Conservation (phyloP, 2,113 vertebrate species). For the Hippolais icterina region DNA sequence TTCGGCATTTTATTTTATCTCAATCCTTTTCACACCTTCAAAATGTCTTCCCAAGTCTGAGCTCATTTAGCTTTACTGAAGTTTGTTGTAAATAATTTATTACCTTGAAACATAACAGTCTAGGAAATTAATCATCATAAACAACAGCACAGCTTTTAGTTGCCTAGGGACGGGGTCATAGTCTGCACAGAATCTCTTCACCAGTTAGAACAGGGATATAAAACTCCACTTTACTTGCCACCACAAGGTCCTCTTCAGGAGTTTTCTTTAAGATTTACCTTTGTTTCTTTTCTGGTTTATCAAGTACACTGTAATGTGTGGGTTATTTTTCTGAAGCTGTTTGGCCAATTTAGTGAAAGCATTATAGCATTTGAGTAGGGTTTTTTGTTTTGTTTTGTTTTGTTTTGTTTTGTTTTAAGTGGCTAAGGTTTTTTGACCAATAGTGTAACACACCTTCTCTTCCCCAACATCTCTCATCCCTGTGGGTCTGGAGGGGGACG, state of each 20-base stretch:
- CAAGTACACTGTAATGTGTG: not conserved
- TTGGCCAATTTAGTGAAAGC: not conserved
- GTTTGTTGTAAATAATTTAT: slow-evolving; percentile 55
- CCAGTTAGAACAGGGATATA: not conserved
- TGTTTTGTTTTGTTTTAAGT: no score
- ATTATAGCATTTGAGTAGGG: not conserved
- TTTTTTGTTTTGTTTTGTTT: no score
- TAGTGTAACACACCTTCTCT: not conserved
- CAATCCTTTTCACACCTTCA: not conserved
- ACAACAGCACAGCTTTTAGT: slow-evolving; percentile 51
- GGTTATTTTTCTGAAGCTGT: not conserved
- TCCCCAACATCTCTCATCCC: not conserved
- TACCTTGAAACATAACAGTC: slow-evolving; percentile 36
- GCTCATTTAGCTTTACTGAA: slow-evolving; percentile 34
- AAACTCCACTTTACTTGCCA: not conserved
- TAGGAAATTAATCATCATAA: slow-evolving; percentile 65
- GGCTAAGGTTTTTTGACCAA: not conserved
- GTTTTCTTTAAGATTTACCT: not conserved
- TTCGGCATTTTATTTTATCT: not conserved
- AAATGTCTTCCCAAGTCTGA: slow-evolving; percentile 5
- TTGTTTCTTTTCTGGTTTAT: not conserved
- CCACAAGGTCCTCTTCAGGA: not conserved
- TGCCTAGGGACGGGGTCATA: slow-evolving; percentile 52
- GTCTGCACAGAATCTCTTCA: slow-evolving; percentile 23
- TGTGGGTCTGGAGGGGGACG: not conserved